Percentiles rank a stretch among this genome's conserved stretches.
These are phyloP conservation scores for Cryptocephalus primarius DNA, from an alignment of 2,888 invertebrate species.

Conservation along the genomic window DNA sequence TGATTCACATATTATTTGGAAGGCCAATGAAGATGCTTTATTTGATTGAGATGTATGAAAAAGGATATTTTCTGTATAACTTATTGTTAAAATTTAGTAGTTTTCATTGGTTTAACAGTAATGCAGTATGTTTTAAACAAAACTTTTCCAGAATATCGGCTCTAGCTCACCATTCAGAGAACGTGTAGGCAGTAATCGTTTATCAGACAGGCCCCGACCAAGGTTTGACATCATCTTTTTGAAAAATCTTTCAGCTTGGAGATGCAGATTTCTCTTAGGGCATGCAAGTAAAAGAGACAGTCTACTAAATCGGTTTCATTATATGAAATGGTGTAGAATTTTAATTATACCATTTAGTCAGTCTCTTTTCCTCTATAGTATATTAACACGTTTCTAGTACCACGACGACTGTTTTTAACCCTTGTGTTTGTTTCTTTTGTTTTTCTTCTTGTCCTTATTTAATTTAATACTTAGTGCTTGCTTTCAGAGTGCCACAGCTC, in stretches of 20 bases:
- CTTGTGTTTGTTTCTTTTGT: constrained; percentile 6
- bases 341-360: too few species aligned
- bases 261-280: constrained; percentile 20
- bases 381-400: too few species aligned
- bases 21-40: too few species aligned
- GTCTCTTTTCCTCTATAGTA: too few species aligned
- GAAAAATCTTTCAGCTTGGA: constrained; percentile 24
- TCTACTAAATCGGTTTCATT: too few species aligned
- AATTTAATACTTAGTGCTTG: constrained; percentile 20
- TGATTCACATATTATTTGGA: too few species aligned
- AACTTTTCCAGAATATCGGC: constrained; percentile 45
- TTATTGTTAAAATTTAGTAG: too few species aligned
- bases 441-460: constrained; percentile 5
- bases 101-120: too few species aligned
- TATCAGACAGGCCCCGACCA: constrained; percentile 71
- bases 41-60: too few species aligned
- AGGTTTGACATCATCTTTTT: constrained; percentile 43
- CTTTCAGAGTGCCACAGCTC: constrained; percentile 32
- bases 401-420: too few species aligned
- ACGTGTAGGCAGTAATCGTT: constrained; percentile 77
- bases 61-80: too few species aligned
- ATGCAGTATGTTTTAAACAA: not conserved
- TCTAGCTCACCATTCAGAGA: constrained; percentile 79
- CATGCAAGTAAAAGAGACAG: constrained; percentile 8
- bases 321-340: too few species aligned